Evolutionary conservation across 2,113 vertebrate species (phyloP).

Genomic region (Lophura nycthemera): DNA sequence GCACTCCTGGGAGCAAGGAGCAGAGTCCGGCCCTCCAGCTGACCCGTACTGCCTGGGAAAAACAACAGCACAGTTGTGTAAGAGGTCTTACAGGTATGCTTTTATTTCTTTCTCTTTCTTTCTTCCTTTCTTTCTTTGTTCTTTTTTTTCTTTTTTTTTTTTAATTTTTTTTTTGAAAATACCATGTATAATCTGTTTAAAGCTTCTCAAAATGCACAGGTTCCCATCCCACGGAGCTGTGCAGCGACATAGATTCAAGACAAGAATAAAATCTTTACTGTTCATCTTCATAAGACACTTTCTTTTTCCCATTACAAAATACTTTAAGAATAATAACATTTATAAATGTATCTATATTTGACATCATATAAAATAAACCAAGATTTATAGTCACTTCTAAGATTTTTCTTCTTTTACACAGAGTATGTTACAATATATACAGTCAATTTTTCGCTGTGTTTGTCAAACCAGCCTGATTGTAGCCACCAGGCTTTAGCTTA

Average conservation of each 20-base stretch:
- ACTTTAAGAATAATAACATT: constrained; percentile 73
- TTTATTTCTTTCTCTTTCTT: constrained; percentile 41
- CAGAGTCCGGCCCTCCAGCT: background rate
- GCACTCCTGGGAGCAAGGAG: background rate
- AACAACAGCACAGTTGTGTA: background rate
- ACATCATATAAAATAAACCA: constrained; percentile 79
- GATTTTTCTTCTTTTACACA: background rate
- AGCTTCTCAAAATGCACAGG: constrained; percentile 10
- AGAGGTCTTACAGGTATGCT: constrained; percentile 39
- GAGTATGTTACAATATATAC: constrained; percentile 65
- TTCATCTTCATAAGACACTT: constrained; percentile 71
- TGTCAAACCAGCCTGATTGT: constrained; percentile 46
- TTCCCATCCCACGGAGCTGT: background rate
- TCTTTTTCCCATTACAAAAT: constrained; percentile 74
- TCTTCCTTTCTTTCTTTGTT: background rate
- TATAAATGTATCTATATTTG: constrained; percentile 71
- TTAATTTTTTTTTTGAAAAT: constrained; percentile 41
- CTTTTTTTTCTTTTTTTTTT: background rate
- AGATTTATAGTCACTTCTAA: constrained; percentile 57
- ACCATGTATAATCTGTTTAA: constrained; percentile 71
- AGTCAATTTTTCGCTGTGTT: constrained; percentile 46
- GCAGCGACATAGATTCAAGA: constrained; percentile 34
- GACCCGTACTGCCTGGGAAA: background rate
- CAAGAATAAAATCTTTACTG: constrained; percentile 64
- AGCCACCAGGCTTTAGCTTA: constrained; percentile 70